Base-by-base conservation (phyloP, 2,888 invertebrate genomes). In the Ophion costatus region DNA sequence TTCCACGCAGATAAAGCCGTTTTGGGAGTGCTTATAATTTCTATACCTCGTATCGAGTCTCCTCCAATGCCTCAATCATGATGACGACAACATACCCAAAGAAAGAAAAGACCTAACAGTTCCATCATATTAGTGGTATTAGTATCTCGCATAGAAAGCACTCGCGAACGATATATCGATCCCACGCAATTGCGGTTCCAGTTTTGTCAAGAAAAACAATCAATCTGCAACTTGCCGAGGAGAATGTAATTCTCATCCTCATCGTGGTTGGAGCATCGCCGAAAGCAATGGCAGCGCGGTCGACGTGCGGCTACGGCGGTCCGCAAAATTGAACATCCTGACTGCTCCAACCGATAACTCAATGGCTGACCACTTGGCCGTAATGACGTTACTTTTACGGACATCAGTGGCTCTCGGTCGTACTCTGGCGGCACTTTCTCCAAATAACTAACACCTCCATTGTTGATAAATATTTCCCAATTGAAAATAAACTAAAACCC, bases 321-420 rank as follows among this genome's bases (percentile, higher is more conserved):
- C 51, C 51, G 51, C 51, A 51, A 51, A 51, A 51, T 51, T 51
- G 51, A 51, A 51, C 51, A 51, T 17, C 51, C 51, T 51, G 51
- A 51, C 51, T 51, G 51, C 3, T 14, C 51, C 51, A 5, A 51
- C 51, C 51, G 51, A 51, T 51, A 51, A 51, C 51, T 51, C 51
- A 51, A 51, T 51, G 51, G 14, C 17, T 51, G 14, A 51, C 51
- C 51, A 51, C 51, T 51, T 17, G 51, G 51, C 17, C 51, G 17
- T 51, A 51, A 51, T 51, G 51, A 51, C 51, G 51, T 51, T 51
- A 51, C 51, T 51, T 51, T 51, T 51, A 51, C 51, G 51, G 51
- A 51, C 51, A 14, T 17, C 51, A 17, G 51, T 51, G 51, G 51
- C 51, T 51, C 51, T 51, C 51, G 17, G 17, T 14, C 14, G 51